Evolutionary conservation across 2,888 invertebrate species (phyloP).

Genomic region (Tenthredo amoena): DNA sequence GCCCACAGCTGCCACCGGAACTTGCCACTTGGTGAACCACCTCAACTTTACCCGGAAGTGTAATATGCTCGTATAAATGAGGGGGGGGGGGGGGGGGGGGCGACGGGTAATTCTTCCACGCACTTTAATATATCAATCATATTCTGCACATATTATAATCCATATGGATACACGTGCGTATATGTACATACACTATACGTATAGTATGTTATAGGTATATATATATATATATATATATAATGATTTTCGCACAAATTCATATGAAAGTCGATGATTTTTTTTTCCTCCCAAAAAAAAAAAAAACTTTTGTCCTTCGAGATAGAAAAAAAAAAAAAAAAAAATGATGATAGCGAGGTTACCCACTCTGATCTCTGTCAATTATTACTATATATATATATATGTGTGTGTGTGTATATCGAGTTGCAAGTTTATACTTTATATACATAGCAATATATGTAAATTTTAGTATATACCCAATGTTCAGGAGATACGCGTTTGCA

Average conservation of each 20-base stretch:
- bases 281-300: too few relatives aligned
- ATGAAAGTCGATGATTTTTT: too few relatives aligned
- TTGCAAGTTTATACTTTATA: neutral
- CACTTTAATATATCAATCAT: constrained; percentile 10
- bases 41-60: constrained; percentile 47
- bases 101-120: neutral
- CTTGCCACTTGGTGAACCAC: constrained; percentile 47
- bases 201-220: too few relatives aligned
- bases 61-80: constrained; percentile 38
- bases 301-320: too few relatives aligned
- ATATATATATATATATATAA: too few relatives aligned
- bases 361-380: too few relatives aligned
- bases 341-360: neutral
- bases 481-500: neutral
- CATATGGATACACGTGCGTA: neutral
- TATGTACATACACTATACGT: neutral
- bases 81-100: neutral
- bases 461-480: neutral
- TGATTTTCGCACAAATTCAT: too few relatives aligned
- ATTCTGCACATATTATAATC: neutral
- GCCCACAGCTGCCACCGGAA: constrained; percentile 36
- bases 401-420: too few relatives aligned
- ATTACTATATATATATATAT: too few relatives aligned
- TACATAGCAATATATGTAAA: neutral
- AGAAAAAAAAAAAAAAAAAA: neutral